A percentile compares a stretch with the other conserved stretches of the same genome.
Evolutionary conservation across 2,113 vertebrate genomes (phyloP).

Genomic region (Rutilus rutilus): DNA sequence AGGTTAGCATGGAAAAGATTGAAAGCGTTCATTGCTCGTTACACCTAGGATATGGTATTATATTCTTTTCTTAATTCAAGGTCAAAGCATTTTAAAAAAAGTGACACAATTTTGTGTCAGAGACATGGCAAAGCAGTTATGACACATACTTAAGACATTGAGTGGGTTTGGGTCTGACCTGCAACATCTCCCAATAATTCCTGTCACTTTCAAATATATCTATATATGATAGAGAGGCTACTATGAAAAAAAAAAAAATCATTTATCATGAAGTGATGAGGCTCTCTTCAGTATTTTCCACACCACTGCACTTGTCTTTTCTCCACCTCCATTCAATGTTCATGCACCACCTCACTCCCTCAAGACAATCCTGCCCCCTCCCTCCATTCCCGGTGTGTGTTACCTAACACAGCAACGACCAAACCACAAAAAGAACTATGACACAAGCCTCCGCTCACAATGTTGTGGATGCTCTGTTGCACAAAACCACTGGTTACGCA

Average conservation of each 20-base stretch:
- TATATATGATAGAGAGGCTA: neutral
- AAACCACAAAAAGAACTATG: neutral
- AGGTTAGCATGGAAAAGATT: too few species aligned
- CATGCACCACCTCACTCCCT: slow-evolving; percentile 43
- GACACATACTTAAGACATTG: neutral
- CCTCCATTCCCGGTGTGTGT: slow-evolving; percentile 30
- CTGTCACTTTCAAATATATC: neutral
- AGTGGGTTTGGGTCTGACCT: neutral
- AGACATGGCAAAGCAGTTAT: neutral
- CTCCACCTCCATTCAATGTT: slow-evolving; percentile 40
- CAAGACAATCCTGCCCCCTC: slow-evolving; percentile 30
- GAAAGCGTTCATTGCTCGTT: too few species aligned
- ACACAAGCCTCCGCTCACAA: neutral
- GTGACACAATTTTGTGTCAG: neutral
- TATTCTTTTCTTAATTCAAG: neutral
- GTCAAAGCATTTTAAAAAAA: neutral
- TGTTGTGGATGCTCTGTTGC: neutral
- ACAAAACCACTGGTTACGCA: neutral
- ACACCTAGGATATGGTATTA: too few species aligned
- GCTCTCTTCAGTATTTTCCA: slow-evolving; percentile 24
- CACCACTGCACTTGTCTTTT: slow-evolving; percentile 24
- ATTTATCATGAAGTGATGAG: slow-evolving; percentile 4
- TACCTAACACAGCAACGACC: slow-evolving; percentile 34
- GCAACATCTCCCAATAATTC: neutral
- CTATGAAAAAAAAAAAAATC: neutral